These are phyloP conservation scores for Atherinosoma microstoma DNA, from an alignment of 2,797 vertebrate genomes.

Conservation along the genomic window DNA sequence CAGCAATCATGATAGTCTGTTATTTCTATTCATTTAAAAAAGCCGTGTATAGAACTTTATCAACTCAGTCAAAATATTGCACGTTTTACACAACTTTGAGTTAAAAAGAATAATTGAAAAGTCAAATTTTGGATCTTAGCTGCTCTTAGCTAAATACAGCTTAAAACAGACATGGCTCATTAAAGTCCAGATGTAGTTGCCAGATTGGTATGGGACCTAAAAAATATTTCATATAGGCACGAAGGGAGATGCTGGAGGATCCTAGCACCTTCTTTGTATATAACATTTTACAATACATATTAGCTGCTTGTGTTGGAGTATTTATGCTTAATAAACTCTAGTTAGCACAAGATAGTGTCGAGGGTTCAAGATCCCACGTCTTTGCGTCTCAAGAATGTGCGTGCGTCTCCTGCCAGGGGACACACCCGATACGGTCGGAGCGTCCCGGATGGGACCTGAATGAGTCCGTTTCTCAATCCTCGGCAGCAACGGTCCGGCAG, in stretches of 20 bases:
- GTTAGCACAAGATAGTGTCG: background rate
- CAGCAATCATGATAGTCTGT: background rate
- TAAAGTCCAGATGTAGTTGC: background rate
- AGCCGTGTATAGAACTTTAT: too few relatives aligned
- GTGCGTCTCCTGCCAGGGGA: too few relatives aligned
- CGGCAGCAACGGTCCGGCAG: too few relatives aligned
- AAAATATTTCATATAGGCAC: background rate
- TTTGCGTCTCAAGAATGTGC: too few relatives aligned
- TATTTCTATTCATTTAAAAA: background rate
- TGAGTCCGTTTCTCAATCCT: too few relatives aligned
- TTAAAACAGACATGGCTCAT: background rate
- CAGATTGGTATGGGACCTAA: background rate
- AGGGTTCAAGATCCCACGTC: too few relatives aligned
- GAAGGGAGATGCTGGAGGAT: background rate
- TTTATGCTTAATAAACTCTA: background rate
- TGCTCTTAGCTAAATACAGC: background rate
- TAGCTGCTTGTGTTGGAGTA: background rate
- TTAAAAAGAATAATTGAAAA: too few relatives aligned
- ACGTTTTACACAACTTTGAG: too few relatives aligned
- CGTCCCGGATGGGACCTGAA: too few relatives aligned
- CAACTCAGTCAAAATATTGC: too few relatives aligned
- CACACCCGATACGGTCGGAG: too few relatives aligned
- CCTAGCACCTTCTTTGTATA: background rate
- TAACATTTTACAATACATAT: slow-evolving; percentile 5
- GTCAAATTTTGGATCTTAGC: background rate